Base-by-base conservation (phyloP, 2,888 invertebrate genomes). In the Pyralis farinalis region DNA sequence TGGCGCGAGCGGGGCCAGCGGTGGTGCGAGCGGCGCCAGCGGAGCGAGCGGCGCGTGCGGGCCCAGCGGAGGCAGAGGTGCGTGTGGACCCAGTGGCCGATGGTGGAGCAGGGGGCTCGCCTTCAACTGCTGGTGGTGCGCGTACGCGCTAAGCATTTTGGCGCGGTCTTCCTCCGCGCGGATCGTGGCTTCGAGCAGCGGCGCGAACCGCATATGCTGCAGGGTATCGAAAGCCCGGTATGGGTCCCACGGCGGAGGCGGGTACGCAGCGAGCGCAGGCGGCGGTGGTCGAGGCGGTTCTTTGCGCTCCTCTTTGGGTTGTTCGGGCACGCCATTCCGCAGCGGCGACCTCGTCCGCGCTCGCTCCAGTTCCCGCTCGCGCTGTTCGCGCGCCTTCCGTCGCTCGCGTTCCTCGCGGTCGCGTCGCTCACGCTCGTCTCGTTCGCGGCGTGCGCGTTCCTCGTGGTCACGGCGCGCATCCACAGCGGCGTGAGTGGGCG, bases 161-260 rank as follows among this genome's bases (percentile, higher is more conserved):
- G 93, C 94, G 45, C 95, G 92, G 72, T 95, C 94, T 60, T 95
- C 95, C 67, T 95, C 95, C 33, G 93, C 94, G 40, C 94, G 90
- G 67, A 94, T 92, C 11, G 94, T 94, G 8, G 93, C 94, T 58
- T 95, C 95, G 86, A 96, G 92, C 22, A 96, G 84, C 11, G 95
- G 95, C 71, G 94, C 95, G 73, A 94, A 95, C 40, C 95, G 91
- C 73, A 93, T 84, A 71, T 88, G 87, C 58, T 87, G 86, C 50
- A 95, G 90, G 29, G 94, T 93, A 68, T 94, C 94, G 74, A 94
- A 95, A 21, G 91, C 89, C 38, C 93, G 91, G 83, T 94, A 94
- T 7, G 93, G 93, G 74, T 94, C 93, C 92, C 92, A 92, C 56
- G 92, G 90, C 34, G 92, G 88, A 35, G 90, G 90, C 40, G 91